Evolutionary conservation across 1,140 invertebrate species (phyloP), one percentile per base, ranked within the genome.

Genomic region (Oreohelix idahoensis): DNA sequence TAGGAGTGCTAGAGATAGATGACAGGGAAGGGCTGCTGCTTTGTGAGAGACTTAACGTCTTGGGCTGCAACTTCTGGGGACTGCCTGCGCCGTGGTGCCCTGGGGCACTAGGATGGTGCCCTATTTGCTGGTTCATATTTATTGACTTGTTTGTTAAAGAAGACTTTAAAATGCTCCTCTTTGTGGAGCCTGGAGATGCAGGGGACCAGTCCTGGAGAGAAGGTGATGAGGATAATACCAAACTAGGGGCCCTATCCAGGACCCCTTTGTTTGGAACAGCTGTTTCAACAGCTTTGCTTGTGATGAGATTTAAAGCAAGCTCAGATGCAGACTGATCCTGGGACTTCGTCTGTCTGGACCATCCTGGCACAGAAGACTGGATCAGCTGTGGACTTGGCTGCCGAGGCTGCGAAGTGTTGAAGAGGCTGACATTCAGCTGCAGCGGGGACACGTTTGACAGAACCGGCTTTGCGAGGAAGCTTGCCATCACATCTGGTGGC

Each of bases 401-500:
- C 29, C 32, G 63, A 32, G 63, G 29, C 29, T 66, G 63, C 8
- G 63, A 66, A 2, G 63, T 66, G 17, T 66, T 66, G 17, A 32
- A 66, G n/a, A 66, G 5, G 29, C n/a, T 66, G 29, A 66, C 20
- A 32, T 66, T 66, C 20, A 66, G 20, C 17, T 29, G 63, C n/a
- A 32, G 63, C 17, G 63, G 63, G n/a, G 63, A 11, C 17, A 5
- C 8, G 32, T 0, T 13, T 29, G n/a, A 11, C 11, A 32, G 63
- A 17, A 8, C 20, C 17, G 77, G 5, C n/a, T 45, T 71, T 35
- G 36, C 53, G 20, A 82, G 71, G 70, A 29, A 58, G 35, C 32
- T 82, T 42, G 69, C 80, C 80, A 82, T 82, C 20, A 82, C 36
- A 63, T 51, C 80, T 36, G 69, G 23, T 29, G 80, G 71, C 32